Evolutionary conservation across 2,113 vertebrate genomes (phyloP).

Genomic region (Furnarius figulus): DNA sequence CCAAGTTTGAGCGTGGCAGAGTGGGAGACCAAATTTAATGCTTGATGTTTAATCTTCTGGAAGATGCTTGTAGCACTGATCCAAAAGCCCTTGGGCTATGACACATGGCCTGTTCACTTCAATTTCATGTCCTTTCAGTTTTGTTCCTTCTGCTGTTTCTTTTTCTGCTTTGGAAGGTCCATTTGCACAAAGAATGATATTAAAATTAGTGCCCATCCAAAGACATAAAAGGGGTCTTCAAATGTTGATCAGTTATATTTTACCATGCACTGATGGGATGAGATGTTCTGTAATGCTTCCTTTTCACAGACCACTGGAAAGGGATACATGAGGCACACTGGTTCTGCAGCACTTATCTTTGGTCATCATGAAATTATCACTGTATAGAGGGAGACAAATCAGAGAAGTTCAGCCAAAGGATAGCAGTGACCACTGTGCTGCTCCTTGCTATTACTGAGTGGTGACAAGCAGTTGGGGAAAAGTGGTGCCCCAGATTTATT

Average conservation of each 20-base stretch:
- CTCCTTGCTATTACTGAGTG: background rate
- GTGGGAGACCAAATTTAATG: background rate
- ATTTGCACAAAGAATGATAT: background rate
- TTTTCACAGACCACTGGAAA: background rate
- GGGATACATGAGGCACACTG: rapidly evolving
- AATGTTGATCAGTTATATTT: background rate
- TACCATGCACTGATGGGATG: too few species aligned
- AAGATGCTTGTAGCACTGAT: background rate
- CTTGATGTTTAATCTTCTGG: background rate
- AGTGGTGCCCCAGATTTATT: background rate
- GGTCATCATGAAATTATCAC: background rate
- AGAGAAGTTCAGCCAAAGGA: background rate
- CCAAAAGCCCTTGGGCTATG: background rate
- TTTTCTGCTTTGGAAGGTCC: background rate
- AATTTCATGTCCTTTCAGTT: background rate
- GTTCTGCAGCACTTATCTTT: background rate
- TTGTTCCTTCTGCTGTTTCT: background rate
- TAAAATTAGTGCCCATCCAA: background rate
- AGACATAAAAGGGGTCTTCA: background rate
- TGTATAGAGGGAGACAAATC: background rate
- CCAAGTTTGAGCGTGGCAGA: background rate
- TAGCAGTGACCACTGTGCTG: background rate
- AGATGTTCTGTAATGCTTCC: background rate
- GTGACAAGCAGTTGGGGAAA: background rate
- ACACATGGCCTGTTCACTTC: background rate